Percentiles rank a stretch among this genome's conserved stretches.
Conservation (phyloP, 2,888 invertebrate genomes). For the Tanaodytes sp. region DNA sequence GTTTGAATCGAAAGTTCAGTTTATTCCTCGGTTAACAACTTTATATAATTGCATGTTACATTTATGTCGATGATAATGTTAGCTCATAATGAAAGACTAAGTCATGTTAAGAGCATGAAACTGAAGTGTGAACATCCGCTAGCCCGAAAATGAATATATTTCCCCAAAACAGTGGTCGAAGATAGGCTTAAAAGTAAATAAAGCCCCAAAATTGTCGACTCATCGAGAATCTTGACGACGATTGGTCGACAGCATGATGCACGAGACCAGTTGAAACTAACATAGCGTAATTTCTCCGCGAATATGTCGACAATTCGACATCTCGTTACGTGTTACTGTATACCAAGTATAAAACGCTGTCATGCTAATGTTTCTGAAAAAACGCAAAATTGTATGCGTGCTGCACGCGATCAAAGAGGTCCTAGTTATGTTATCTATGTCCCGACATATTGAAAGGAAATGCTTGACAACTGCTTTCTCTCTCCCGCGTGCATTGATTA, state of each 20-base stretch:
- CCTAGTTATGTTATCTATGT: constrained; percentile 51
- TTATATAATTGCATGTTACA: too few species aligned
- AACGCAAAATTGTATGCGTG: constrained; percentile 56
- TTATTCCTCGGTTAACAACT: too few species aligned
- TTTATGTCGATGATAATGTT: too few species aligned
- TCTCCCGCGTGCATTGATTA: constrained; percentile 48
- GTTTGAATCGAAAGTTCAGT: too few species aligned
- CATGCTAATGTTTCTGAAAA: constrained; percentile 56
- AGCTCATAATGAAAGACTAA: too few species aligned
- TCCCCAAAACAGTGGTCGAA: too few species aligned
- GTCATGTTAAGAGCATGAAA: too few species aligned
- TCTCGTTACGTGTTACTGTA: constrained; percentile 50
- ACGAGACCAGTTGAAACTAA: too few species aligned
- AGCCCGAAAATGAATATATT: too few species aligned
- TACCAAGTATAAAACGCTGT: constrained; percentile 46
- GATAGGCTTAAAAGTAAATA: too few species aligned
- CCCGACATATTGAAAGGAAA: constrained; percentile 48
- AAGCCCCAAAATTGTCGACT: constrained; percentile 25
- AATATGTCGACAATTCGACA: constrained; percentile 49
- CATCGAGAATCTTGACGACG: constrained; percentile 32
- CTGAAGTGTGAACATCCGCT: too few species aligned
- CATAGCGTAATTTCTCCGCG: constrained; percentile 25
- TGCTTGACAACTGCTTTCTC: constrained; percentile 51
- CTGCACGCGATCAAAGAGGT: constrained; percentile 54
- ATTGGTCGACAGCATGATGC: constrained; percentile 36